Conservation (phyloP, 2,797 vertebrate species). For the Denticeps clupeoides region DNA sequence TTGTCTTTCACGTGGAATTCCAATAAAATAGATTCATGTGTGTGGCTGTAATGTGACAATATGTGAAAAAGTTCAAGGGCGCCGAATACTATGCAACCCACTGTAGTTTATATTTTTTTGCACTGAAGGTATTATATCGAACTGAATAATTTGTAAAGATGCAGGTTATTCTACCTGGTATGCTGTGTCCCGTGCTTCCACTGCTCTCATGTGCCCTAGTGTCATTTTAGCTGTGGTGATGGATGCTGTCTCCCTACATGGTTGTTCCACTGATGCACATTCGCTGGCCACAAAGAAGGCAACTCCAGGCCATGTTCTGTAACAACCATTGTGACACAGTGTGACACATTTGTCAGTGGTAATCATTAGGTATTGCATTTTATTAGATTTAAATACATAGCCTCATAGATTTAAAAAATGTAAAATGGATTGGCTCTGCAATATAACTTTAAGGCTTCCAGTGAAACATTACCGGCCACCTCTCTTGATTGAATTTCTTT, state of each 20-base stretch:
- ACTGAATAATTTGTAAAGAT: too few relatives aligned
- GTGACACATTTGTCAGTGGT: neutral
- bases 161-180: conserved; percentile 53
- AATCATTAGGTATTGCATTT: neutral
- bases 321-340: neutral
- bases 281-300: conserved; percentile 28
- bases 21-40: too few relatives aligned
- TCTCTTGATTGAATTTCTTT: conserved; percentile 17
- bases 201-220: conserved; percentile 48
- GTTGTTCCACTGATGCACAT: conserved; percentile 12
- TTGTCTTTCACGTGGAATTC: too few relatives aligned
- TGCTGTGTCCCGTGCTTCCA: conserved; percentile 58
- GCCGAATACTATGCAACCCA: too few relatives aligned
- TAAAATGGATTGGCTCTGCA: too few relatives aligned
- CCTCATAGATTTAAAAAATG: too few relatives aligned
- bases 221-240: conserved; percentile 63
- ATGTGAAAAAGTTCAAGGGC: too few relatives aligned
- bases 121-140: conserved; percentile 1
- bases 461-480: conserved; percentile 59
- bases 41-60: too few relatives aligned
- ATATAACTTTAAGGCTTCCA: too few relatives aligned
- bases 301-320: conserved; percentile 71
- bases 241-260: conserved; percentile 42
- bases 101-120: too few relatives aligned
- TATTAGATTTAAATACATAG: too few relatives aligned